Percentiles rank a stretch among this genome's conserved stretches.
phyloP scores from a whole-genome alignment of 2,888 invertebrate genomes.

The Callinectes sapidus region DNA sequence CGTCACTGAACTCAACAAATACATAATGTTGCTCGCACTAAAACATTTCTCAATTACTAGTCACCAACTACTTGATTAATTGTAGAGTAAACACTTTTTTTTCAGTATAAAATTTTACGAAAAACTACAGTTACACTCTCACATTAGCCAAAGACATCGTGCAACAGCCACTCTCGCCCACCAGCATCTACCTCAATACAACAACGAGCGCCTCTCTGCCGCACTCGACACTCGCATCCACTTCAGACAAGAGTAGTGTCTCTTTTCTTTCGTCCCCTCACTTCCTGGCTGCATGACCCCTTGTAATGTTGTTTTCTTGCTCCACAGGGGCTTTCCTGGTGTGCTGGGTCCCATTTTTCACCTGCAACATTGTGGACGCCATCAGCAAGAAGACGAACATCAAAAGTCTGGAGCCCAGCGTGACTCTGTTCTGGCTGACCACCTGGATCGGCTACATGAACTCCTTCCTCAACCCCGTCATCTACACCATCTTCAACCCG shows the following conservation, averaged over 20 bases:
- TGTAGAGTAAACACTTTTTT: not conserved
- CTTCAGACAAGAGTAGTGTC: not conserved
- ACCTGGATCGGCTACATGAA: constrained; percentile 99
- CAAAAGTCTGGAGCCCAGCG: constrained; percentile 85
- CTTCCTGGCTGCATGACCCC: not conserved
- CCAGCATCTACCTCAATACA: too few species aligned
- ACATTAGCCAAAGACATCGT: too few species aligned
- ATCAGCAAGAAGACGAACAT: constrained; percentile 91
- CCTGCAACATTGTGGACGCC: constrained; percentile 97
- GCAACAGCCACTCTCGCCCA: too few species aligned
- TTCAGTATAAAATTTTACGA: too few species aligned
- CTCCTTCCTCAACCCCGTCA: constrained; percentile 78
- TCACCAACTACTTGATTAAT: not conserved
- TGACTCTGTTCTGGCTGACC: constrained; percentile 93
- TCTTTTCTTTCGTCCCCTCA: not conserved
- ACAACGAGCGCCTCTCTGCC: not conserved
- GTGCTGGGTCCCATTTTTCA: constrained; percentile 99
- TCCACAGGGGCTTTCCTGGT: constrained; percentile 95
- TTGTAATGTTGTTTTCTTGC: constrained; percentile 67
- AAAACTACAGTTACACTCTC: too few species aligned
- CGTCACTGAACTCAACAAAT: not conserved
- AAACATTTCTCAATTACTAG: not conserved
- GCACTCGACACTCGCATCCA: not conserved
- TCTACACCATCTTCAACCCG: constrained; percentile 83
- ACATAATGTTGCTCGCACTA: not conserved